Base-by-base conservation (phyloP, 1,140 invertebrate species). In the Varroa destructor region DNA sequence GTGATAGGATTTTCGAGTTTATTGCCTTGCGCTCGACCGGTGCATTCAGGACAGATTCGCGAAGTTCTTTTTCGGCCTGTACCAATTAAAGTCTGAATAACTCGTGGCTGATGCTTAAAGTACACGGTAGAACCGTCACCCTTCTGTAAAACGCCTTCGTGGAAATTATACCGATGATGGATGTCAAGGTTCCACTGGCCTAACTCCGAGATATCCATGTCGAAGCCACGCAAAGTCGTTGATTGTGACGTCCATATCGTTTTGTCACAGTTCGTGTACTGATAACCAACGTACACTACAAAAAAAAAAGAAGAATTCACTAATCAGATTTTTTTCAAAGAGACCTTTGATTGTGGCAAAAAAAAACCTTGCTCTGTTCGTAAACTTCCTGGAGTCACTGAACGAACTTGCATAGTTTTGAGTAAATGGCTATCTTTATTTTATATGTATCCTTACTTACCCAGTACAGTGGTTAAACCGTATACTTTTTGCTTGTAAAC, bases 121-220 rank as follows among this genome's bases (percentile, higher is more conserved):
- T 96, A 97, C 73, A 96, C 92, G 77, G 94, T 97, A 0, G 91
- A 89, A 37, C 95, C 95, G 79, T 97, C 94, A 43, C 95, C 95
- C 79, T 96, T 96, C 80, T 97, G 93, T 0, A 97, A 83, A 74
- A 97, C 96, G 42, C 90, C 93, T 83, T 96, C 93, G 78, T 95
- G 91, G 84, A 95, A 94, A 78, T 97, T 97, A 79, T 97, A 96
- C 74, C 92, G 84, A 77, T 98, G 94, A 81, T 97, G 94, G 75
- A 97, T 93, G 78, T 97, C 91, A 71, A 98, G 80, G 80, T 96
- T 96, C 94, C 94, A 97, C 6, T 91, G 91, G 1, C 93, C 93
- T 37, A 97, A 94, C 71, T 83, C 91, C 0, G 92, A 93, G 54
- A 96, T 95, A 71, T 89, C 90, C 87, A 97, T 91, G 78, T 97